phyloP scores from a whole-genome alignment of 1,140 invertebrate species.

The Watersipora subatra region DNA sequence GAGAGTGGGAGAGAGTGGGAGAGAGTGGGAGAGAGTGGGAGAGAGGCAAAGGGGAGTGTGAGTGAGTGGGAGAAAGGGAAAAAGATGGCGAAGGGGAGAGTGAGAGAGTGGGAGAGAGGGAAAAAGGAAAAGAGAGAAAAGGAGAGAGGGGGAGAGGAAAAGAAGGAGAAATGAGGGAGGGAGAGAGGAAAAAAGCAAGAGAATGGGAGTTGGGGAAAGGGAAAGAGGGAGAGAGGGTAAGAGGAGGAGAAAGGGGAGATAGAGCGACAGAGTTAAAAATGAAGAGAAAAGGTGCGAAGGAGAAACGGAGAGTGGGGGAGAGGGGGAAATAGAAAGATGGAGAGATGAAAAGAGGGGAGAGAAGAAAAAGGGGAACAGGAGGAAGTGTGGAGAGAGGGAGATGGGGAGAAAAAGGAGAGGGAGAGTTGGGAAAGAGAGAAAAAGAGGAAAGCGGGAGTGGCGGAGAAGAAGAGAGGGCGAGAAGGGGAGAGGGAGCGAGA shows the following conservation, averaged over 20 bases:
- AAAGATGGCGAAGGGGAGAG: slow-evolving; percentile 9
- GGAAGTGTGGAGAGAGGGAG: no score
- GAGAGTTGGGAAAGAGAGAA: no score
- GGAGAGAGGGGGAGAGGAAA: slow-evolving; percentile 2
- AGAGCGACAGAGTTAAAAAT: slow-evolving; percentile 7
- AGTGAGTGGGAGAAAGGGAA: no score
- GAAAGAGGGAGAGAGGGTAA: slow-evolving; percentile 3
- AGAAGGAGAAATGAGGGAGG: neutral
- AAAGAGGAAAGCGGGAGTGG: no score
- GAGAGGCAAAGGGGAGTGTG: no score
- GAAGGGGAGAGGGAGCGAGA: no score
- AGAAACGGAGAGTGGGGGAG: slow-evolving; percentile 7
- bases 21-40: no score
- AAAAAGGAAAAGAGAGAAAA: slow-evolving; percentile 6
- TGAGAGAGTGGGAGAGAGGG: slow-evolving; percentile 4
- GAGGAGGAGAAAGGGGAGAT: slow-evolving; percentile 3
- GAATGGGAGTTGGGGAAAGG: slow-evolving; percentile 5
- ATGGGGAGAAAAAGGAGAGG: no score
- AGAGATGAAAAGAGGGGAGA: no score
- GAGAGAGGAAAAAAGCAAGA: slow-evolving; percentile 7
- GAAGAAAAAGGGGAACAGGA: no score
- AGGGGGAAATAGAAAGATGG: neutral
- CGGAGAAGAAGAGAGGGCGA: no score
- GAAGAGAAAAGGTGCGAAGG: slow-evolving; percentile 2
- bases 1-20: no score